These are phyloP conservation scores for Sussaba pulchella DNA, from an alignment of 2,888 invertebrate genomes.

Conservation along the genomic window DNA sequence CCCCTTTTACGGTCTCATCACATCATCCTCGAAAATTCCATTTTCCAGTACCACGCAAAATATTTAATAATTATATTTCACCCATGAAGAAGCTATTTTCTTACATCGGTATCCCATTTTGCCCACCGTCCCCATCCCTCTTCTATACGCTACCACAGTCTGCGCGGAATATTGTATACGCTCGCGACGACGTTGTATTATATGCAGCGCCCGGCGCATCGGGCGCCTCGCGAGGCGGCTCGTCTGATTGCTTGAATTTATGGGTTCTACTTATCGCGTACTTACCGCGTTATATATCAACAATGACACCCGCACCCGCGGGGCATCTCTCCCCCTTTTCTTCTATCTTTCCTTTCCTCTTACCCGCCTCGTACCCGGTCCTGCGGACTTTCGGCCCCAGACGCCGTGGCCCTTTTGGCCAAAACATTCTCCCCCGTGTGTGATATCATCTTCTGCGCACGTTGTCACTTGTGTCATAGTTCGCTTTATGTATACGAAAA, in stretches of 20 bases:
- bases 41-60: no score
- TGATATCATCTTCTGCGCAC: neutral
- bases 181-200: slow-evolving; percentile 6
- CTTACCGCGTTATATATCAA: slow-evolving; percentile 84
- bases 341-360: slow-evolving; percentile 59
- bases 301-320: slow-evolving; percentile 84
- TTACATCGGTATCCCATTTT: no score
- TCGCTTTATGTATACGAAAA: no score
- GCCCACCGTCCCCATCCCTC: neutral
- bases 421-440: slow-evolving; percentile 22
- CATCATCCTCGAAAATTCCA: no score
- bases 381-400: slow-evolving; percentile 46
- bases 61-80: no score
- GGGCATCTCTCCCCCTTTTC: slow-evolving; percentile 75
- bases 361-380: slow-evolving; percentile 65
- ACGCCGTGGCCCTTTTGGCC: slow-evolving; percentile 29
- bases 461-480: neutral
- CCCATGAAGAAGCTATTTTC: no score
- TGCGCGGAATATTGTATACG: slow-evolving; percentile 15
- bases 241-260: slow-evolving; percentile 83
- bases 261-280: slow-evolving; percentile 84
- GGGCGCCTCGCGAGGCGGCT: slow-evolving; percentile 76
- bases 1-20: no score
- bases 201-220: slow-evolving; percentile 44
- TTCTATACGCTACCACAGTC: neutral